Evolutionary conservation across 2,888 invertebrate species (phyloP), one percentile per base, ranked within the genome.

Genomic region (Cephus spinipes): DNA sequence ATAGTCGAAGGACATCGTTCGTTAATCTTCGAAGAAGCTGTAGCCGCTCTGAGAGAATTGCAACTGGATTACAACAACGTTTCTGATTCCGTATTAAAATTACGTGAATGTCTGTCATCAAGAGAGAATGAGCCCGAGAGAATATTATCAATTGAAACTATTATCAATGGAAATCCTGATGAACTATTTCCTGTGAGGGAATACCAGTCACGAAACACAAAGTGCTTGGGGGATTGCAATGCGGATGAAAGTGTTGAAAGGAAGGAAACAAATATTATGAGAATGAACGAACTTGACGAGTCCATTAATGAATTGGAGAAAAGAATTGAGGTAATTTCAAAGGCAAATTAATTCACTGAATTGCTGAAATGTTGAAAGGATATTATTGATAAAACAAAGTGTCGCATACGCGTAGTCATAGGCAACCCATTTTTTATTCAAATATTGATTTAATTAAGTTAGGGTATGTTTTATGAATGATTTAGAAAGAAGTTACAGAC

Each of bases 401-500:
- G 9, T 55, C 23, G 55, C 23, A 55, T 55, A 55, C 55, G 23
- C 9, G 55, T 55, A 55, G 55, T 55, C 23, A 55, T 55, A 23
- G 55, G 9, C 23, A 23, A 55, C 55, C 55, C 23, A 55, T 15
- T 55, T 23, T 55, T 55, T 55, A 2, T 55, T 55, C 55, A 55
- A 55, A 23, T 55, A 55, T 55, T 55, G 55, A 55, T 55, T 55
- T 23, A 23, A 55, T 55, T 23, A 15, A 23, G 0, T 55, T 23
- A 9, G 4, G 23, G 15, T 40, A 55, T 55, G 69, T 68, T 68
- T 3, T 12, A 69, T 35, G 34, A 12, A 30, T 68, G 68, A 23
- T 75, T 23, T 73, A 88, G 87, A 71, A 78, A 76, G 79, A 79
- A 30, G 83, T 78, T n/a, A 77, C 82, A 68, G 84, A 87, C 78